Evolutionary conservation across 1,140 invertebrate genomes (phyloP).

Genomic region (Frieseomelitta varia): DNA sequence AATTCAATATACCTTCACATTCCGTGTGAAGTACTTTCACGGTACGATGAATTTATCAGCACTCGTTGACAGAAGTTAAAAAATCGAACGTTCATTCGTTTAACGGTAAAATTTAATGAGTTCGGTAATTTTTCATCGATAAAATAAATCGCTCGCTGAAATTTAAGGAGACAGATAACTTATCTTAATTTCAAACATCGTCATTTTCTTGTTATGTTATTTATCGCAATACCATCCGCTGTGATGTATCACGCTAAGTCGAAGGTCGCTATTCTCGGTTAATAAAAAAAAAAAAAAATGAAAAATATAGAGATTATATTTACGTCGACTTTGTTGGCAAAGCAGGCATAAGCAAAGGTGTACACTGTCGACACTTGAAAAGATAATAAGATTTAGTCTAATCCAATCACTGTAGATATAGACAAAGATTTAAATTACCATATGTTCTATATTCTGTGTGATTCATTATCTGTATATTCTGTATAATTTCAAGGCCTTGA

Average conservation of each 20-base stretch:
- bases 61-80: neutral
- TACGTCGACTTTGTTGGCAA: neutral
- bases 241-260: neutral
- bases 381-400: neutral
- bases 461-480: neutral
- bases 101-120: too few relatives aligned
- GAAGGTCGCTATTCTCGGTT: neutral
- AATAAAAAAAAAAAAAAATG: neutral
- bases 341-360: neutral
- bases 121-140: neutral
- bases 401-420: neutral
- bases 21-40: neutral
- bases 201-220: neutral
- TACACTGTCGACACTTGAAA: neutral
- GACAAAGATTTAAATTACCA: neutral
- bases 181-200: neutral
- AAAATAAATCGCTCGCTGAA: neutral
- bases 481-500: neutral
- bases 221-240: neutral
- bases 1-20: neutral
- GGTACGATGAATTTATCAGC: neutral
- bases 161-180: neutral
- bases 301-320: neutral
- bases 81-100: neutral
- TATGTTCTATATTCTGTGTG: neutral